Evolutionary conservation across 2,113 vertebrate species (phyloP).

Genomic region (Chitala chitala): DNA sequence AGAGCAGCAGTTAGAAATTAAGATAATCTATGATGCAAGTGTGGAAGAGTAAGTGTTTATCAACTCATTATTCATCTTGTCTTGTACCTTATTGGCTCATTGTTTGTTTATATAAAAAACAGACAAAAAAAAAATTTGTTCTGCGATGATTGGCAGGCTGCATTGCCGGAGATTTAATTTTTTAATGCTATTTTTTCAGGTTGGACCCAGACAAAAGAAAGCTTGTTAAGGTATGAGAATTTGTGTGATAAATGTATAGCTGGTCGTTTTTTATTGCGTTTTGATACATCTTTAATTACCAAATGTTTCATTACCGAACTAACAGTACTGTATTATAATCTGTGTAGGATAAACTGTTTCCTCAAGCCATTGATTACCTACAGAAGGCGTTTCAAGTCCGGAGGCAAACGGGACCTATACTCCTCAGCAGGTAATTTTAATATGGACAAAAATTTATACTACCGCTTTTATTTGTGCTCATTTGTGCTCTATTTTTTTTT

Average conservation of each 20-base stretch:
- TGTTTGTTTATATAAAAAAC: no score
- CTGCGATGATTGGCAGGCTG: neutral
- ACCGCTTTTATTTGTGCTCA: no score
- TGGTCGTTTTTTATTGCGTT: neutral
- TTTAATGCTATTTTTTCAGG: conserved; percentile 48
- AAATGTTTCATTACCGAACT: no score
- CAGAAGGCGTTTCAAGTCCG: conserved; percentile 85
- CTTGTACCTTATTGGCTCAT: no score
- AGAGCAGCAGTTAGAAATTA: conserved; percentile 78
- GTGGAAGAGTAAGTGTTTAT: conserved; percentile 76
- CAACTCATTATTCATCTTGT: no score
- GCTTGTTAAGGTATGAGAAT: conserved; percentile 79
- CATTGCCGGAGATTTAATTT: neutral
- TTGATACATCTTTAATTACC: no score
- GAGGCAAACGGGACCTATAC: conserved; percentile 70
- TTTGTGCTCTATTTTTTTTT: no score
- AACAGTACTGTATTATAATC: no score
- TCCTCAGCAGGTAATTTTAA: conserved; percentile 79
- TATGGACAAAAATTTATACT: no score
- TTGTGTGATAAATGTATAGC: neutral
- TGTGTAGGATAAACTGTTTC: conserved; percentile 89
- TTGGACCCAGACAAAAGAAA: conserved; percentile 76
- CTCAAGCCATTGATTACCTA: conserved; percentile 88
- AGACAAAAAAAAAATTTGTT: no score
- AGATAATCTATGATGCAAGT: conserved; percentile 80